Percentiles rank a stretch among this genome's conserved stretches.
Evolutionary conservation across 2,797 vertebrate species (phyloP).

Genomic region (Scarus forsteni): DNA sequence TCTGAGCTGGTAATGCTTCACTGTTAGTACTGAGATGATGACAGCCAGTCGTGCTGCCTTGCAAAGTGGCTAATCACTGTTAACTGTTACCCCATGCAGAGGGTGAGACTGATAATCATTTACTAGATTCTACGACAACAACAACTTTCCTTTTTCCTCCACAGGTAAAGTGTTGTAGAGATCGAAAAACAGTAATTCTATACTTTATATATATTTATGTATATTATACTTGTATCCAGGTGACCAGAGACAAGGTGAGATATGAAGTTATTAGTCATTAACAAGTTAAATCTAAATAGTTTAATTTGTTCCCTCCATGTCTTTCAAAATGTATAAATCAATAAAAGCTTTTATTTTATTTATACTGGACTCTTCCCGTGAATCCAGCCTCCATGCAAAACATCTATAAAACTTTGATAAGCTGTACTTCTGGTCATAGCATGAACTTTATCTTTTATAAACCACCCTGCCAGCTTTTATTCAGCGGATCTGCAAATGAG

Average conservation of each 20-base stretch:
- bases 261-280: background rate
- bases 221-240: background rate
- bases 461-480: background rate
- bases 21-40: conserved; percentile 16
- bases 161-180: background rate
- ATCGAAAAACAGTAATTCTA: background rate
- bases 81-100: conserved; percentile 64
- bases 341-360: too few species aligned
- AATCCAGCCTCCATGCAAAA: conserved; percentile 61
- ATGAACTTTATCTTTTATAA: conserved; percentile 66
- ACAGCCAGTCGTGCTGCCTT: conserved; percentile 19
- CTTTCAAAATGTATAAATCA: too few species aligned
- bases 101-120: conserved; percentile 78
- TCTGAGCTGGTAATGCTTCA: conserved; percentile 31
- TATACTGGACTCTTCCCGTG: conserved; percentile 5
- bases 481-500: conserved; percentile 40
- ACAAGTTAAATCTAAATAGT: background rate
- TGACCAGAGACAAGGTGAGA: background rate
- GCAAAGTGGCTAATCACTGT: conserved; percentile 33
- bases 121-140: conserved; percentile 46
- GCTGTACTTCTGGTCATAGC: conserved; percentile 44
- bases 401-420: conserved; percentile 53
- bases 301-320: background rate
- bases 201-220: too few species aligned
- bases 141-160: background rate